Evolutionary conservation across 1,140 invertebrate genomes (phyloP), one percentile per base, ranked within the genome.

Genomic region (Lerema accius): DNA sequence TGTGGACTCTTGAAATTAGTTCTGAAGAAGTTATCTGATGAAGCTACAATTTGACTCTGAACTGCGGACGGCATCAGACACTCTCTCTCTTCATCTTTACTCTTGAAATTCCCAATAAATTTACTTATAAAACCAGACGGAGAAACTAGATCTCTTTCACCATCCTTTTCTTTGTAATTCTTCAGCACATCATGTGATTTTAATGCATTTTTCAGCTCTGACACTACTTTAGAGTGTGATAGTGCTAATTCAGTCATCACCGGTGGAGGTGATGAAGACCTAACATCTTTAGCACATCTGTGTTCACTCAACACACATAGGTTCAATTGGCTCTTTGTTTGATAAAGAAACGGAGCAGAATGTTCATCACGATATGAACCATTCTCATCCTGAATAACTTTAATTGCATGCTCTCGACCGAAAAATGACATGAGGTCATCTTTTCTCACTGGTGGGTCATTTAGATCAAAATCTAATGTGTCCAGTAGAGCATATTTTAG

Each of bases 281-380:
- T 67, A 0, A 66, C 66, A 19, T 82, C 81, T 65, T 80, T 85
- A 1, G 65, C 61, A 3, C 71, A 65, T 43, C 80, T 71, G 51
- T 80, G 75, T 32, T 90, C 82, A 9, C 70, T 80, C 56, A 92
- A 84, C 37, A 94, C 76, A 65, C 92, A 94, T 0, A 96, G 80
- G 86, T 96, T 94, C 68, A 95, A 92, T 79, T 96, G 95, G 19
- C 95, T 96, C 73, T 93, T 93, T 0, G 95, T 96, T 84, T 95
- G 94, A 86, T 95, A 96, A 0, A 94, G 93, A 87, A 96, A 97
- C 13, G 95, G 95, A 32, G 93, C 94, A 0, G 95, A 96, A 78
- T 96, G 95, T 78, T 96, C 95, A 80, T 96, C 95, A 66, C 93
- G 89, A 90, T 94, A 96, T 11, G 88, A 89, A 3, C 75, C 84